Evolutionary conservation across 2,888 invertebrate genomes (phyloP), one percentile per base, ranked within the genome.

Genomic region (Acleris literana): DNA sequence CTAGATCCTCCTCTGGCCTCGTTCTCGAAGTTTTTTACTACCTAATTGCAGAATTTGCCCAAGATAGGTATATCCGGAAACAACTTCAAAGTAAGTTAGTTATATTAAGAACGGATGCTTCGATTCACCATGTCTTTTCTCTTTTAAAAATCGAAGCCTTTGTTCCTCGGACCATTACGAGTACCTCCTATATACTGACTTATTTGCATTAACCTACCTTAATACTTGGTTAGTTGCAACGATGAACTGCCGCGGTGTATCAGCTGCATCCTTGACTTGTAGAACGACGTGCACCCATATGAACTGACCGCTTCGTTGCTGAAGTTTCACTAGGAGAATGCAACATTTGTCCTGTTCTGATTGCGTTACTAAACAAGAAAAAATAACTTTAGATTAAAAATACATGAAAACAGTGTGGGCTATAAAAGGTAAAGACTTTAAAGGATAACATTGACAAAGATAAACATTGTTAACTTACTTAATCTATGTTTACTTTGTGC

Each of bases 271-370:
- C 81, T 97, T 97, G 43, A 99, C 97, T 93, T 99, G 98, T 72
- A 99, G 93, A 49, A 99, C 99, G 72, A 97, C 96, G 86, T 99
- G 99, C 62, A 98, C 96, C 99, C 99, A 99, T 57, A 99, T 94
- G 94, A 97, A 98, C 78, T 96, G 95, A 0, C 98, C 98, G 3
- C 94, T 94, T 43, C 96, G 94, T 73, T 96, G 95, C 90, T 99
- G 98, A 81, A 99, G 94, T 83, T 98, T 96, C 70, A 98, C 95
- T 69, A 99, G 93, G 58, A 99, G 94, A 77, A 99, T 98, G 84
- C 99, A 98, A 71, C 99, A 98, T 76, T 99, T 96, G 87, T 99
- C 99, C 87, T 99, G 99, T 86, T 99, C 99, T 65, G 99, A 98
- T 92, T 98, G 98, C 56, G 98, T 98, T 87, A 99, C 99, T 99